These are phyloP conservation scores for Sardinella longiceps DNA, from an alignment of 2,797 vertebrate species.

Conservation along the genomic window DNA sequence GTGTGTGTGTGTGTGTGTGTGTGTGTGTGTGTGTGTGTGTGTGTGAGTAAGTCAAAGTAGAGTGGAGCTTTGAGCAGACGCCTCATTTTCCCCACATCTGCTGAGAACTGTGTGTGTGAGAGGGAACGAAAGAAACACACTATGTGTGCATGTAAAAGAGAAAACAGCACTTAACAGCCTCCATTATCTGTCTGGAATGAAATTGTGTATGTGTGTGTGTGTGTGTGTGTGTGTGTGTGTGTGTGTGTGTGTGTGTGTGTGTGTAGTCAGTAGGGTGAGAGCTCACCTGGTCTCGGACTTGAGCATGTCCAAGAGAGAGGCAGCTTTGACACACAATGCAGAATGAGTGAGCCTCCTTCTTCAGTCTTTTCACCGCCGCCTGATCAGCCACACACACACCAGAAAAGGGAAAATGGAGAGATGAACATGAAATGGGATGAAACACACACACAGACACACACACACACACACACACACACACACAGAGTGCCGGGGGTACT, in stretches of 20 bases:
- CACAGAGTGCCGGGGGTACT: not conserved
- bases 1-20: not conserved
- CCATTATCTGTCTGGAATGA: not conserved
- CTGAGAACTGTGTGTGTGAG: conserved; percentile 79
- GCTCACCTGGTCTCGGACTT: conserved; percentile 78
- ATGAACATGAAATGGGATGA: not conserved
- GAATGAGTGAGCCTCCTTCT: conserved; percentile 70
- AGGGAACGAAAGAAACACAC: too few relatives aligned
- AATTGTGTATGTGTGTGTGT: not conserved
- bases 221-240: not conserved
- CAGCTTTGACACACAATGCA: conserved; percentile 79
- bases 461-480: not conserved
- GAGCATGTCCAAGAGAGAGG: conserved; percentile 69
- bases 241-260: not conserved
- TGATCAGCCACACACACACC: conserved; percentile 48
- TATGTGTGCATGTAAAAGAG: not conserved
- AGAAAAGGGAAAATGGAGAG: not conserved
- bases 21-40: not conserved
- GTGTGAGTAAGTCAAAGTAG: conserved; percentile 40
- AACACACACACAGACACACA: not conserved
- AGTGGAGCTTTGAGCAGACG: conserved; percentile 77
- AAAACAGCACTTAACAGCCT: conserved; percentile 10
- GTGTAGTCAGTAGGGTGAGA: not conserved
- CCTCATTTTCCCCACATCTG: conserved; percentile 79
- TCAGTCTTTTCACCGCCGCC: conserved; percentile 71